Evolutionary conservation across 2,888 invertebrate species (phyloP).

Genomic region (Nemapogon koenigi): DNA sequence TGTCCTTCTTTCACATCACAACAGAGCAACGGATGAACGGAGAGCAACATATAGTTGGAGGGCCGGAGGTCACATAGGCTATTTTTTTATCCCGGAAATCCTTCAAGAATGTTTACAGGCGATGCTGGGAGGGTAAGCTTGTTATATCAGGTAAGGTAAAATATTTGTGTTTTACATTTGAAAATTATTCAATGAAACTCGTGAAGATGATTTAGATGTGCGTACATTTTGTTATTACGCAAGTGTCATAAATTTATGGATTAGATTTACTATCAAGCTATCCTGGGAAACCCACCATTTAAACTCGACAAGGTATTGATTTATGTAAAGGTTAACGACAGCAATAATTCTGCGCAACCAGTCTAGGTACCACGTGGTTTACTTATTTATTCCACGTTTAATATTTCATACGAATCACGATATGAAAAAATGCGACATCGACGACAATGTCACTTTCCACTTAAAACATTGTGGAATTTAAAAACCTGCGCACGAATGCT

Average conservation of each 20-base stretch:
- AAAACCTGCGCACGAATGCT: slow-evolving; percentile 5
- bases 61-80: too few species aligned
- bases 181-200: too few species aligned
- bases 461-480: slow-evolving; percentile 3
- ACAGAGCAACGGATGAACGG: too few species aligned
- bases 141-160: too few species aligned
- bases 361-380: slow-evolving; percentile 3
- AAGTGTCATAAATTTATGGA: slow-evolving; percentile 2
- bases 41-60: too few species aligned
- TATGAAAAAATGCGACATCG: not conserved
- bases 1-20: too few species aligned
- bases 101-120: too few species aligned
- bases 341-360: slow-evolving; percentile 5
- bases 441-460: slow-evolving; percentile 3
- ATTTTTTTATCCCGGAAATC: too few species aligned
- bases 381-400: slow-evolving; percentile 6
- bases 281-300: slow-evolving; percentile 30
- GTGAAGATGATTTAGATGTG: too few species aligned
- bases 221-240: slow-evolving; percentile 6
- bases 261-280: slow-evolving; percentile 6
- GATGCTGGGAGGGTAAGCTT: too few species aligned
- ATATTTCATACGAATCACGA: slow-evolving; percentile 5
- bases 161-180: too few species aligned
- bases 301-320: slow-evolving; percentile 31
- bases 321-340: slow-evolving; percentile 17